Evolutionary conservation across 2,888 invertebrate species (phyloP).

Genomic region (Athalia circularis): DNA sequence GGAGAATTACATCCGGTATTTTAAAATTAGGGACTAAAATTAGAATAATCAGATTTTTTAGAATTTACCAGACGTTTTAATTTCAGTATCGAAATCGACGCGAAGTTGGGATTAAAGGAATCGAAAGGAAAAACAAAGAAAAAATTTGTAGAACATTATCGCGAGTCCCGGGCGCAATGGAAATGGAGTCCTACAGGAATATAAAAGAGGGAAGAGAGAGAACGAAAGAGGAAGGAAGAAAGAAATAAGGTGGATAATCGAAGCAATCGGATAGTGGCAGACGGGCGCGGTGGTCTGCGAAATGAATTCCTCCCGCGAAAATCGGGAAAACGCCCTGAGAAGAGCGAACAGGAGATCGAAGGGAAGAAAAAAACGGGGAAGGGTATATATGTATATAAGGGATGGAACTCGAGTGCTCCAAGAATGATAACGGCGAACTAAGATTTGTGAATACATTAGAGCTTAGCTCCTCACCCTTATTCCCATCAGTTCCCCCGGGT

Average conservation of each 20-base stretch:
- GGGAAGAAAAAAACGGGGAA: constrained; percentile 47
- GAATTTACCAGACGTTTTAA: too few species aligned
- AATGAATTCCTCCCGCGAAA: constrained; percentile 69
- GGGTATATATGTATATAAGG: constrained; percentile 39
- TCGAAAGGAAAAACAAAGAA: too few species aligned
- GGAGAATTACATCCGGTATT: too few species aligned
- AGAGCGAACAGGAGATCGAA: constrained; percentile 34
- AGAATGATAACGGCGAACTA: constrained; percentile 71
- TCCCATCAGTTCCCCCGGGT: background rate
- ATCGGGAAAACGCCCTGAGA: constrained; percentile 44
- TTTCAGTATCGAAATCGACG: too few species aligned
- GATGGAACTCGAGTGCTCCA: constrained; percentile 59
- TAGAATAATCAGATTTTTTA: too few species aligned
- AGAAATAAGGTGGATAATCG: constrained; percentile 69
- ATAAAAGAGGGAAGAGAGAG: background rate
- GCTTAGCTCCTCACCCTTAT: constrained; percentile 19
- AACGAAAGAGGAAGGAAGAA: background rate
- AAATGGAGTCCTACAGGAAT: constrained; percentile 17
- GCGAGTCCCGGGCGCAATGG: constrained; percentile 44
- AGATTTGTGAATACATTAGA: constrained; percentile 73
- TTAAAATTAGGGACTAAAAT: too few species aligned
- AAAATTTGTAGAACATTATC: background rate
- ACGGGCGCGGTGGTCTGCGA: constrained; percentile 72
- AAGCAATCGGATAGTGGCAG: constrained; percentile 69
- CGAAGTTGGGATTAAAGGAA: too few species aligned